Evolutionary conservation across 2,113 vertebrate genomes (phyloP).

Genomic region (Elanoides forficatus): DNA sequence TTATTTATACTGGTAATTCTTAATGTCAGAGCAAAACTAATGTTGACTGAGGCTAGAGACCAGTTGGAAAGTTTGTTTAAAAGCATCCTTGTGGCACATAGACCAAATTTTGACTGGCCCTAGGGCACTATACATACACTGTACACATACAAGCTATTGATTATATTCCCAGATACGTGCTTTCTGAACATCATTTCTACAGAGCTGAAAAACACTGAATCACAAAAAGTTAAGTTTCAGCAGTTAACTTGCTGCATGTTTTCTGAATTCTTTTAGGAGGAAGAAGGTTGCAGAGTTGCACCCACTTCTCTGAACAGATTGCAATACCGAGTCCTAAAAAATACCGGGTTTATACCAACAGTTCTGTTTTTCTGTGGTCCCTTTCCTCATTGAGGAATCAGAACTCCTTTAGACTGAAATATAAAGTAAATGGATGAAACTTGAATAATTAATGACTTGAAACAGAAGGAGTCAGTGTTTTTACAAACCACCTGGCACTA

Average conservation of each 20-base stretch:
- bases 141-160: not conserved
- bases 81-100: not conserved
- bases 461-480: constrained; percentile 31
- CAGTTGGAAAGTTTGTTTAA: not conserved
- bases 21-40: not conserved
- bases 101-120: not conserved
- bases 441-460: constrained; percentile 61
- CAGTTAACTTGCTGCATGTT: not conserved
- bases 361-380: not conserved
- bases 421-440: constrained; percentile 42
- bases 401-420: constrained; percentile 34
- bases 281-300: not conserved
- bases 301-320: not conserved
- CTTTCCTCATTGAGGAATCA: not conserved
- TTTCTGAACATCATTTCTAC: not conserved
- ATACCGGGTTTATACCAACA: not conserved
- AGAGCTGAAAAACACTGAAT: not conserved
- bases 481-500: constrained; percentile 34
- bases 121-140: not conserved
- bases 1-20: not conserved
- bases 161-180: not conserved
- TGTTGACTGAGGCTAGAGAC: not conserved
- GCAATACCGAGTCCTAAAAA: not conserved
- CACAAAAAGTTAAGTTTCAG: not conserved
- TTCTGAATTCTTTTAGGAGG: not conserved